These are phyloP conservation scores for Schizotus pectinicornis DNA, from an alignment of 2,888 invertebrate genomes.

Conservation along the genomic window DNA sequence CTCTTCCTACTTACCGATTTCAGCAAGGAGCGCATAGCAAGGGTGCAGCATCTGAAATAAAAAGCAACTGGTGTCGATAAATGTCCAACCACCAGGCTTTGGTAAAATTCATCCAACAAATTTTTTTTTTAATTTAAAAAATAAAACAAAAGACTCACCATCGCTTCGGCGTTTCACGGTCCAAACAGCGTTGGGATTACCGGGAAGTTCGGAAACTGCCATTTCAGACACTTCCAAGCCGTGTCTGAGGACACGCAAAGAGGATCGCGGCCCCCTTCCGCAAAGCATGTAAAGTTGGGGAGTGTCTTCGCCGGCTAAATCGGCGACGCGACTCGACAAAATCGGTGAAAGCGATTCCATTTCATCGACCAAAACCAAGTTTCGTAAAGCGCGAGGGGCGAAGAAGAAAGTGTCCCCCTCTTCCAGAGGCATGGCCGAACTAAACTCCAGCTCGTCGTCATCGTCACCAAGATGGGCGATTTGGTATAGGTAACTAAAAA, in stretches of 20 bases:
- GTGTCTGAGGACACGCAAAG: conserved; percentile 90
- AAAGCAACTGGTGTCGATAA: conserved; percentile 90
- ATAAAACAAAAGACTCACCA: conserved; percentile 71
- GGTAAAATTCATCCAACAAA: conserved; percentile 32
- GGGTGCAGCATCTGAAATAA: conserved; percentile 45
- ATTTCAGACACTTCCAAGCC: conserved; percentile 99
- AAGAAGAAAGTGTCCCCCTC: conserved; percentile 99
- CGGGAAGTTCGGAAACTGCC: conserved; percentile 99
- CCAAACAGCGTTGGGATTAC: conserved; percentile 99
- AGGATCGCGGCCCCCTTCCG: conserved; percentile 94
- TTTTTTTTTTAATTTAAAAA: conserved; percentile 16
- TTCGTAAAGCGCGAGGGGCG: conserved; percentile 90
- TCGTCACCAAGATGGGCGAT: conserved; percentile 99
- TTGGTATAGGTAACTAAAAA: conserved; percentile 89
- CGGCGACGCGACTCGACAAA: conserved; percentile 80
- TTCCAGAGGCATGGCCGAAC: conserved; percentile 96
- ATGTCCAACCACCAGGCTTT: conserved; percentile 67
- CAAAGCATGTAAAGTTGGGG: conserved; percentile 97
- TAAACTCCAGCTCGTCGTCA: conserved; percentile 98
- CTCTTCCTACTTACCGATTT: conserved; percentile 33
- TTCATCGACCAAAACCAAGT: conserved; percentile 96
- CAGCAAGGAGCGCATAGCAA: conserved; percentile 3
- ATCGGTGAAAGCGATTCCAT: conserved; percentile 95
- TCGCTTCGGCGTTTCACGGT: conserved; percentile 95
- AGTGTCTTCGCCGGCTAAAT: conserved; percentile 97